These are phyloP conservation scores for Drosophila engyochracea DNA, from an alignment of 2,888 invertebrate genomes.

Conservation along the genomic window DNA sequence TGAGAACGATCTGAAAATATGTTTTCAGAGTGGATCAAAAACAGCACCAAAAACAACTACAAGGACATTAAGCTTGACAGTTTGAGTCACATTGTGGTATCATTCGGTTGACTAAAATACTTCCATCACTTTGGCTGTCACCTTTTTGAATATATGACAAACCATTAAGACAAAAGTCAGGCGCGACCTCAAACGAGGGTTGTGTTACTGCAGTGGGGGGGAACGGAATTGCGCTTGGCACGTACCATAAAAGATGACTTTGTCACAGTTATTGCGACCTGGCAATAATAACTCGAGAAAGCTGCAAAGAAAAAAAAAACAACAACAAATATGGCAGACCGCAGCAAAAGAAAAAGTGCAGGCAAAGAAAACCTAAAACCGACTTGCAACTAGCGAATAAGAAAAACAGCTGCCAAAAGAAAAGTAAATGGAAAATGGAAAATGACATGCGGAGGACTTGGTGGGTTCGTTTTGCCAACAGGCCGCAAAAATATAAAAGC, in stretches of 20 bases:
- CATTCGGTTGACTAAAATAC: constrained; percentile 25
- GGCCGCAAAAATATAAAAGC: constrained; percentile 53
- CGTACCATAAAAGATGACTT: constrained; percentile 64
- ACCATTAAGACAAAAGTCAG: constrained; percentile 69
- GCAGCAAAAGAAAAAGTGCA: constrained; percentile 34
- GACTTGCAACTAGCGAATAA: constrained; percentile 55
- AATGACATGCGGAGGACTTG: constrained; percentile 62
- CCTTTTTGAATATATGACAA: constrained; percentile 53
- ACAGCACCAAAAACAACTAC: background rate
- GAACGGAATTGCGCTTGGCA: constrained; percentile 46
- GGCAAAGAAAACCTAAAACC: constrained; percentile 42
- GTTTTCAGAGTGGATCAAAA: background rate
- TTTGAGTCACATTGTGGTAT: background rate
- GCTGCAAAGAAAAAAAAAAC: constrained; percentile 32
- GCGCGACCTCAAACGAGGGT: constrained; percentile 30
- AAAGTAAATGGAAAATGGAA: constrained; percentile 61
- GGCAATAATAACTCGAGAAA: constrained; percentile 72
- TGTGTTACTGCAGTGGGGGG: background rate
- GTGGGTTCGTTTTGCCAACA: constrained; percentile 46
- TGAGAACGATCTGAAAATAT: background rate
- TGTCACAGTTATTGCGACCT: constrained; percentile 74
- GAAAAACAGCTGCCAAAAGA: constrained; percentile 62
- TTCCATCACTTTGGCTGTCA: constrained; percentile 42
- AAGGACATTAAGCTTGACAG: background rate
- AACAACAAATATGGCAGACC: constrained; percentile 28